Evolutionary conservation across 1,140 invertebrate genomes (phyloP).

Genomic region (Oryctes rhinoceros): DNA sequence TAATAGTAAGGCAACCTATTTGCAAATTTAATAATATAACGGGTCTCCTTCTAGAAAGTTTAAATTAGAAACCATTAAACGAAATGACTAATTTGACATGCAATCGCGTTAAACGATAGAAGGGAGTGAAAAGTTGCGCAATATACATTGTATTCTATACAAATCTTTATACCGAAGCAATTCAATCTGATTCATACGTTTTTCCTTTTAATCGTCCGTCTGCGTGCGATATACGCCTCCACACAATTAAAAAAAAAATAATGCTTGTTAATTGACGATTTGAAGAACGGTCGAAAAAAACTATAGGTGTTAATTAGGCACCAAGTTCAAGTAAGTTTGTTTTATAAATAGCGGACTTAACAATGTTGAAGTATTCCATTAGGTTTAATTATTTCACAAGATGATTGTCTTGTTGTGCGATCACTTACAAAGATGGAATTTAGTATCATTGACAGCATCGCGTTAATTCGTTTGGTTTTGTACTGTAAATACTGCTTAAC

Average conservation of each 20-base stretch:
- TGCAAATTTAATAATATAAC: background rate
- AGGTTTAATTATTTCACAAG: background rate
- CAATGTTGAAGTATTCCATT: conserved; percentile 25
- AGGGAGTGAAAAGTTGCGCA: too few relatives aligned
- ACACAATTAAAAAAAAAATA: background rate
- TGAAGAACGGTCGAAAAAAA: conserved; percentile 24
- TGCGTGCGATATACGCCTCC: too few relatives aligned
- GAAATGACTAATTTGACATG: too few relatives aligned
- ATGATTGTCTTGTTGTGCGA: conserved; percentile 17
- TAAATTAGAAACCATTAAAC: background rate
- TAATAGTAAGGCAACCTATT: too few relatives aligned
- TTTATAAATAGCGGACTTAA: conserved; percentile 31
- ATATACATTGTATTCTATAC: too few relatives aligned
- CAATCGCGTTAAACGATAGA: too few relatives aligned
- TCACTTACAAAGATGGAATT: background rate
- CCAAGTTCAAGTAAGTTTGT: conserved; percentile 34
- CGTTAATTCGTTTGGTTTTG: background rate
- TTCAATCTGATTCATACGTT: too few relatives aligned
- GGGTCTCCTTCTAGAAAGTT: conserved; percentile 1
- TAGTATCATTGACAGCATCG: background rate
- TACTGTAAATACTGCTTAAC: too few relatives aligned
- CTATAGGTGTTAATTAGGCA: conserved; percentile 25
- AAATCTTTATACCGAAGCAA: too few relatives aligned
- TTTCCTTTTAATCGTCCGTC: too few relatives aligned
- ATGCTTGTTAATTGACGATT: conserved; percentile 11